Evolutionary conservation across 2,888 invertebrate species (phyloP), one percentile per base, ranked within the genome.

Genomic region (Rhogogaster chlorosoma): DNA sequence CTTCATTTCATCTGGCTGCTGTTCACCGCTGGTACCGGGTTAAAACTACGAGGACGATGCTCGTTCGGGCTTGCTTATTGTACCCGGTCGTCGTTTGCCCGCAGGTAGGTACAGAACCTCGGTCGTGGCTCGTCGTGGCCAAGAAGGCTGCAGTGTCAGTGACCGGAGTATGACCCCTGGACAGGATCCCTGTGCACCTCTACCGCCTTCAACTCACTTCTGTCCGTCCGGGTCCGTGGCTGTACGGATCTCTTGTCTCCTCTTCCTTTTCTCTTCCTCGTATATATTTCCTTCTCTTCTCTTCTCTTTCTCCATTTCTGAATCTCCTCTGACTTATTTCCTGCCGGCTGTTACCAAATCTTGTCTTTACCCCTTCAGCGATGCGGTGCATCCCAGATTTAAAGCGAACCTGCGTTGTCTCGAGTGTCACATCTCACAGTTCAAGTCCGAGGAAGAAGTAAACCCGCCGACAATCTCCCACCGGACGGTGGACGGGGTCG

Each of bases 151-250:
- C 91, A 92, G 83, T 91, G 92, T 92, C 92, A 92, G 92, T 91
- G 92, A 92, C 92, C 92, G 92, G 91, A 92, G 92, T 91, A 90
- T 92, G 91, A 92, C 92, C 92, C 91, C 91, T 83, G 67, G 57
- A 22, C 83, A 83, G 83, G 83, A 83, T 83, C 83, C 67, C 83
- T 67, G 83, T 38, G 83, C 83, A 83, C 67, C 83, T 45, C 83
- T 36, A 42, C 67, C 38, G 38, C 42, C 67, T 83, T 67, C 67
- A 61, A 83, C 83, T 83, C 67, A 83, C 64, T 42, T 83, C 64
- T 83, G 67, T 83, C 83, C 42, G 45, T 78, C 53, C 71, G 36
- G 29, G 45, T 78, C 53, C 71, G 36, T 70, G 15, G 26, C 75
- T 53, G 26, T 45, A 26, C 77, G 49, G 77, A 29, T 49, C 32